Conservation (phyloP, 2,888 invertebrate species). For the Vandiemenella viatica region DNA sequence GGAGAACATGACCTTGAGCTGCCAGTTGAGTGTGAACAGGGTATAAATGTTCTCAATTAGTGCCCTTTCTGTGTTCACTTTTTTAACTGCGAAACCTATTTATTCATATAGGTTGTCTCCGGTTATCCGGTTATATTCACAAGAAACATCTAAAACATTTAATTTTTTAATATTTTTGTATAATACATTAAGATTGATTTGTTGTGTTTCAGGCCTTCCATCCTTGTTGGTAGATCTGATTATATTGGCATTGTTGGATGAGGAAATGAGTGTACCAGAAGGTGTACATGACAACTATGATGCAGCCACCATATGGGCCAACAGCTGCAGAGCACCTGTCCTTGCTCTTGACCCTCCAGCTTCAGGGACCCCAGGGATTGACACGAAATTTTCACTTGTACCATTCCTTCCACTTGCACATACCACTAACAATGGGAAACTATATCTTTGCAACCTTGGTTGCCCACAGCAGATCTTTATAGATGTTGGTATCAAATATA, state of each 20-base stretch:
- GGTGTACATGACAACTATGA: slow-evolving; percentile 17
- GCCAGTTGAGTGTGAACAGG: too few relatives aligned
- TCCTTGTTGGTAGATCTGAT: slow-evolving; percentile 43
- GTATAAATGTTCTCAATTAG: too few relatives aligned
- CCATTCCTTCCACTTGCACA: slow-evolving; percentile 54
- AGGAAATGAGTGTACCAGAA: slow-evolving; percentile 22
- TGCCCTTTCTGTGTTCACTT: too few relatives aligned
- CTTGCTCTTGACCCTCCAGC: slow-evolving; percentile 63
- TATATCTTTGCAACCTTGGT: slow-evolving; percentile 74
- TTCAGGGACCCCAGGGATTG: slow-evolving; percentile 43
- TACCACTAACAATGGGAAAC: slow-evolving; percentile 46
- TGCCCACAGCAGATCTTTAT: slow-evolving; percentile 62
- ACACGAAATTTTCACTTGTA: slow-evolving; percentile 51
- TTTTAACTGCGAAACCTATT: too few relatives aligned
- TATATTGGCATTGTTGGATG: slow-evolving; percentile 34
- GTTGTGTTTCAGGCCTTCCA: too few relatives aligned
- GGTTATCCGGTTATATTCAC: too few relatives aligned
- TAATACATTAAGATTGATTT: too few relatives aligned
- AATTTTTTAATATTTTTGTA: too few relatives aligned
- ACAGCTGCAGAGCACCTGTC: slow-evolving; percentile 52
- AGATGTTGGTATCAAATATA: slow-evolving; percentile 61
- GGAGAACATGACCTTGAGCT: too few relatives aligned
- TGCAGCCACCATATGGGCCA: slow-evolving; percentile 49
- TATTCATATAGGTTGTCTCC: too few relatives aligned
- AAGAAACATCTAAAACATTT: too few relatives aligned